Evolutionary conservation across 2,797 vertebrate species (phyloP), one percentile per base, ranked within the genome.

Genomic region (Micromesistius poutassou): DNA sequence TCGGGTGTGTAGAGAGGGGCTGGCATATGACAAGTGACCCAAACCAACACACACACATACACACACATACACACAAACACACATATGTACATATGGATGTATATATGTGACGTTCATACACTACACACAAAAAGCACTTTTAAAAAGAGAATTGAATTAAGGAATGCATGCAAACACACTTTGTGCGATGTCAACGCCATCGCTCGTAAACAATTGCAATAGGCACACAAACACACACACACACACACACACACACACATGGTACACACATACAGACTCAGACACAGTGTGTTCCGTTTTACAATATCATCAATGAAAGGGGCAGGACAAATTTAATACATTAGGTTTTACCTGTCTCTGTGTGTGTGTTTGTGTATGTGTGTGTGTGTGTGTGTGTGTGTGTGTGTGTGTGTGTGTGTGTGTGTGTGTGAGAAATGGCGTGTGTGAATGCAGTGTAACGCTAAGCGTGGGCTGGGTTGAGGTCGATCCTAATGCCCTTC

Each of bases 131-230:
- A 50, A 50, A 50, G 16, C 16, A 22, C 5, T 19, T 50, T 50
- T 50, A 22, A 50, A 50, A 12, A n/a, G 40, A 42, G 5, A 42
- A 22, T 22, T 50, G 16, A 5, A 19, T 4, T 3, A 13, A 42
- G 12, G 14, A 13, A 42, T 42, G 40, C 40, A 42, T 42, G 40
- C 40, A 2, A 19, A 50, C 46, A n/a, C 55, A 62, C 55, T n/a
- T 55, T 75, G 71, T 73, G 71, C 30, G 2, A 22, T 33, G 31
- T 72, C 1, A 19, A 72, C n/a, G 31, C 38, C 35, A 79, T 68
- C 75, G 79, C 55, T 79, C 74, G 66, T 46, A 79, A 33, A 82
- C 68, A 71, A 31, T 73, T 68, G 55, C 68, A 36, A 13, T 33
- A 46, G 28, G 46, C 50, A 36, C 80, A 81, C 71, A 66, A 77